phyloP scores from a whole-genome alignment of 2,113 vertebrate species.

The Phaethon lepturus region DNA sequence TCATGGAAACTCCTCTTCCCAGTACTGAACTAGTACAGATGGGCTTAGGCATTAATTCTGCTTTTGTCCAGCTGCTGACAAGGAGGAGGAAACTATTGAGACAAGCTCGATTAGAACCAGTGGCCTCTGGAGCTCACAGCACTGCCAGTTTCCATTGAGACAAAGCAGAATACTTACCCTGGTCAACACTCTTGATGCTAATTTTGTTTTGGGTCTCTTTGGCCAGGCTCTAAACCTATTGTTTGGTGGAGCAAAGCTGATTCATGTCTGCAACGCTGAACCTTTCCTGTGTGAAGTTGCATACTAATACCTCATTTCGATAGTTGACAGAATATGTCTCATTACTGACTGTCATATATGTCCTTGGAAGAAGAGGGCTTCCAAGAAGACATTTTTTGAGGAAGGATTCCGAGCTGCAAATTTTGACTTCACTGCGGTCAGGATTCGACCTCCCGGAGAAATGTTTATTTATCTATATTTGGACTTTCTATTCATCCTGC shows the following conservation, averaged over 20 bases:
- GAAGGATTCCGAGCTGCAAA: neutral
- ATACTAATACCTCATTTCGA: neutral
- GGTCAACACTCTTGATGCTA: neutral
- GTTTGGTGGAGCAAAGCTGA: slow-evolving; percentile 15
- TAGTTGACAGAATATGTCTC: neutral
- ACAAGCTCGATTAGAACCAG: slow-evolving; percentile 23
- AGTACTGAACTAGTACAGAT: slow-evolving; percentile 19
- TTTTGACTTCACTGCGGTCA: neutral
- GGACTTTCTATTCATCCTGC: neutral
- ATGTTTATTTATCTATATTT: neutral
- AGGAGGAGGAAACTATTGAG: slow-evolving; percentile 19
- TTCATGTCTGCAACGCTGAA: neutral
- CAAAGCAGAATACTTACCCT: slow-evolving; percentile 14
- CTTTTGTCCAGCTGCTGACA: slow-evolving; percentile 55
- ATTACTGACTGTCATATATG: neutral
- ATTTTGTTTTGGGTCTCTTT: slow-evolving; percentile 14
- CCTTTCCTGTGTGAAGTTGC: neutral
- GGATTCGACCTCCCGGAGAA: neutral
- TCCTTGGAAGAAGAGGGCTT: neutral
- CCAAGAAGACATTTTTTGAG: neutral
- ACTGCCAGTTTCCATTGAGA: slow-evolving; percentile 3
- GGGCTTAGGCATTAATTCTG: slow-evolving; percentile 21
- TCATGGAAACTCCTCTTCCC: slow-evolving; percentile 31
- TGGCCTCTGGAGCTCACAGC: neutral
- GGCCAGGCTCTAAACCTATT: neutral